Base-by-base conservation (phyloP, 1,140 invertebrate species). In the Cardiocondyla obscurior region DNA sequence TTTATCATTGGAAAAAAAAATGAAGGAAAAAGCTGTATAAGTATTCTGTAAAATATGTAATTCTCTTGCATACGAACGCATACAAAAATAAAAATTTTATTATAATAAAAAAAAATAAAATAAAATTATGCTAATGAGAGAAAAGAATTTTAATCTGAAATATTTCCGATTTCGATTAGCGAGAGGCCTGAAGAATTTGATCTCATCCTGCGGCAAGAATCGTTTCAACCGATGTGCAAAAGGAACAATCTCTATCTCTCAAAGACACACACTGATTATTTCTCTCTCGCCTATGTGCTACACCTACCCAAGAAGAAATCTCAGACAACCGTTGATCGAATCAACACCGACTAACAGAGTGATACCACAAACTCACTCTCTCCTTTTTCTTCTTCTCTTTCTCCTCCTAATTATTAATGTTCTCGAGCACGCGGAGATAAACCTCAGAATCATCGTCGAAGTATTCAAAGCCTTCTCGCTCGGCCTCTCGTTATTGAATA, bases 401-500 rank as follows among this genome's bases (percentile, higher is more conserved):
- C 73, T 69, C 85, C 62, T 83, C 79, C 84, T 90, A 90, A 90
- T 90, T 90, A 90, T 90, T 87, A 90, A 90, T 89, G 87, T 88
- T 88, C 77, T 88, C 83, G 84, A 83, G 82, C 87, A 72, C 62
- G 82, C 85, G 88, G 73, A 85, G 85, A 90, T 90, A 90, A 90
- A 89, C 88, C 82, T 88, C 88, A 89, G 85, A 89, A 90, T 90
- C 90, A 90, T 90, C 90, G 87, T 84, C 87, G 76, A 85, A 86
- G 84, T 74, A 84, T 90, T 88, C 87, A 82, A 67, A 70, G 55
- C 82, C 69, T 74, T 85, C 81, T 81, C 65, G 44, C 86, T 84
- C 84, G 55, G 39, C 65, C 53, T 81, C 86, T 85, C 88, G 88
- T 90, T 90, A 90, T 90, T 90, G 88, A 90, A 88, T 88, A 86